Base-by-base conservation (phyloP, 2,113 vertebrate species). In the Ptyas mucosa region DNA sequence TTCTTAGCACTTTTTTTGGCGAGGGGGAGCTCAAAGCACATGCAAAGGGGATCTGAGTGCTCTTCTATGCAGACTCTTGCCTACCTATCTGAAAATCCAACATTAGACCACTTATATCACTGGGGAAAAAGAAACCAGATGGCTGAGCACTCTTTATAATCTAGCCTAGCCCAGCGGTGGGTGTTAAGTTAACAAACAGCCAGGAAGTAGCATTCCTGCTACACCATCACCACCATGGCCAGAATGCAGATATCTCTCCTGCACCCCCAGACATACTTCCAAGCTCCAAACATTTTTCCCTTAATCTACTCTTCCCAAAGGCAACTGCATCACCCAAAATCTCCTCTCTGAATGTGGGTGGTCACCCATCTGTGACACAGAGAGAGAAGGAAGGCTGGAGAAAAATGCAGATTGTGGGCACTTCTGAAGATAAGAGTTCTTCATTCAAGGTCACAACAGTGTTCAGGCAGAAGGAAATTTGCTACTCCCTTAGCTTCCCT, bases 401-500 rank as follows among this genome's bases (percentile, higher is more conserved):
- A 4, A 52, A 49, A 26, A 49, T 11, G 75, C 92, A 20, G 46
- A 10, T 53, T 23, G 3, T 23, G 89, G 69, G 89, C 81, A 61
- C 8, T n/a, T n/a, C n/a, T n/a, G 29, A 52, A 54, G 64, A n/a
- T 43, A n/a, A 85, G n/a, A 3, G 53, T 57, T 86, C 46, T 23
- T 3, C 24, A 24, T 85, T 93, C 54, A 93, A 93, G 92, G 89
- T 90, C 81, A 12, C 55, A 75, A 14, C 43, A 20, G 55, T 49
- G 5, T 26, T 46, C 51, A 39, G 18, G 46, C 24, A 49, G 81
- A 90, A 34, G 92, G 89, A 87, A 93, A 93, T 55, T n/a, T 86
- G 92, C 92, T 93, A 93, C 92, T 90, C 92, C 92, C 92, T 90
- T 34, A 58, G 92, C 88, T 93, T 89, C 75, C 88, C 2, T 26